Evolutionary conservation across 2,888 invertebrate genomes (phyloP), one percentile per base, ranked within the genome.

Genomic region (Neria commutata): DNA sequence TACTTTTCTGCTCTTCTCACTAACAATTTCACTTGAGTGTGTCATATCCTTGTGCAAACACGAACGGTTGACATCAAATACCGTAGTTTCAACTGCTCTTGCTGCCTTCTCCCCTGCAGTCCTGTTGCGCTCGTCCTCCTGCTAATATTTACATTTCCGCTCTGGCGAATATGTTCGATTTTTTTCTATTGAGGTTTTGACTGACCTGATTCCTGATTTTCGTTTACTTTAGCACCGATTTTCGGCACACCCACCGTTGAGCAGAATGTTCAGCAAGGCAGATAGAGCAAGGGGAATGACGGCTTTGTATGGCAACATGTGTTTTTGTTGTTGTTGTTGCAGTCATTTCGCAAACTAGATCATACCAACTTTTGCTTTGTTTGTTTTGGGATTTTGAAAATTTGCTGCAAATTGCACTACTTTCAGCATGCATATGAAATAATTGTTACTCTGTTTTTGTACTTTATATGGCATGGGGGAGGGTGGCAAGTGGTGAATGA

Each of bases 91-190:
- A 14, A 4, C 33, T 21, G 50, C 51, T 2, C 23, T 51, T 58
- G 49, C 63, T 55, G 37, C 57, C 54, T 54, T 52, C 53, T 54
- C 26, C 14, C 16, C 25, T 29, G 40, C 45, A n/a, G n/a, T n/a
- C n/a, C n/a, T n/a, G n/a, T n/a, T 42, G 21, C 59, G 21, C 54
- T 33, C 24, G n/a, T 2, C 29, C 8, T 10, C 25, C 14, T 26
- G 45, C 57, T 47, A 10, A 52, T 78, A 72, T 76, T 76, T 78
- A 69, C 68, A 73, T 76, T 77, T 77, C 70, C 68, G 66, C 77
- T 78, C 67, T 74, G 69, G 66, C 71, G 77, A 76, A 78, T 78
- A 78, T 76, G 76, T 69, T 72, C 73, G 73, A 76, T 77, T 78
- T 76, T 74, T 68, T 63, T 64, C n/a, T 25, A 17, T 26, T 48